These are phyloP conservation scores for Lobophora halterata DNA, from an alignment of 2,888 invertebrate species.

Conservation along the genomic window DNA sequence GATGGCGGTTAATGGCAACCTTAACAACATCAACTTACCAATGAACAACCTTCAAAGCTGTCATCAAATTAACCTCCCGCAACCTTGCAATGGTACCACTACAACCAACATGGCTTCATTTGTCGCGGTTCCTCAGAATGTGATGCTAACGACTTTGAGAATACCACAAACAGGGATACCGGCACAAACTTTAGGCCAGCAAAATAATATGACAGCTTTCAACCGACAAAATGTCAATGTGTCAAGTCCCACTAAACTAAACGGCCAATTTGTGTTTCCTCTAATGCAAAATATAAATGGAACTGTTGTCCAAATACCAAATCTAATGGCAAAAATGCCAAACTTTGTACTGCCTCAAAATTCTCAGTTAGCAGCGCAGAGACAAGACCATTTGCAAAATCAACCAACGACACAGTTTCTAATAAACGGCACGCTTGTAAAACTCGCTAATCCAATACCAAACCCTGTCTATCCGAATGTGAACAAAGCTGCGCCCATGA, in stretches of 20 bases:
- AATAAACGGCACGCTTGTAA: constrained; percentile 76
- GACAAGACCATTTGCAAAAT: constrained; percentile 67
- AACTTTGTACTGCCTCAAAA: constrained; percentile 74
- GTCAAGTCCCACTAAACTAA: constrained; percentile 71
- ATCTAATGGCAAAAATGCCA: constrained; percentile 80
- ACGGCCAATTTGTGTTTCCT: constrained; percentile 80
- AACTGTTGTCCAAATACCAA: constrained; percentile 82
- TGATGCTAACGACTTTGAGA: constrained; percentile 80
- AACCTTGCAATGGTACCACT: constrained; percentile 62
- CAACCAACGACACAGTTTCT: constrained; percentile 64
- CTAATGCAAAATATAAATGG: constrained; percentile 81
- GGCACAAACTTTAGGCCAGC: constrained; percentile 60
- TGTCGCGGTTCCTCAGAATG: constrained; percentile 75
- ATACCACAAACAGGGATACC: constrained; percentile 76
- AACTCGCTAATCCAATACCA: constrained; percentile 65
- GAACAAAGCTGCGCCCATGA: constrained; percentile 59
- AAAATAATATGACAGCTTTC: constrained; percentile 62
- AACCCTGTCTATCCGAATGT: constrained; percentile 53
- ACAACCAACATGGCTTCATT: constrained; percentile 69
- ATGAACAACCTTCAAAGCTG: constrained; percentile 67
- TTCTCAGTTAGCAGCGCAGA: constrained; percentile 56
- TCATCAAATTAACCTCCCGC: constrained; percentile 68
- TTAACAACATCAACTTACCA: constrained; percentile 64
- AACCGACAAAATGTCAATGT: constrained; percentile 67
- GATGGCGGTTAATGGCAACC: constrained; percentile 62